Evolutionary conservation across 2,113 vertebrate species (phyloP).

Genomic region (Oncorhynchus nerka): DNA sequence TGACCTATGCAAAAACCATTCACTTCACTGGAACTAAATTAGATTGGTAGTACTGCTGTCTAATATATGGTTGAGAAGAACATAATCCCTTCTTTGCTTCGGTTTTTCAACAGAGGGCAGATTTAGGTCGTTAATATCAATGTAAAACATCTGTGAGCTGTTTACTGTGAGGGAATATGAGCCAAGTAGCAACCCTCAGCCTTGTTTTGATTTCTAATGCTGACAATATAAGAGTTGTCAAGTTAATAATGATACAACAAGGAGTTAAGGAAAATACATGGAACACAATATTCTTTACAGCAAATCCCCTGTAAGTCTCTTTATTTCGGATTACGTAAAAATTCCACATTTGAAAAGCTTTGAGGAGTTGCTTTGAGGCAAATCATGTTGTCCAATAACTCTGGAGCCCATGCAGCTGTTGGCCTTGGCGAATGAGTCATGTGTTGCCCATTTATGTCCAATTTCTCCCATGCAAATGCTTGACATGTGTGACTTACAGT

Average conservation of each 20-base stretch:
- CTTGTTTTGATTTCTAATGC: slow-evolving; percentile 67
- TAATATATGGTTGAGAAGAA: slow-evolving; percentile 65
- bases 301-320: slow-evolving; percentile 58
- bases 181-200: slow-evolving; percentile 55
- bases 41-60: slow-evolving; percentile 60
- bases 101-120: slow-evolving; percentile 61
- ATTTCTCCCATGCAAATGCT: slow-evolving; percentile 68
- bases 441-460: slow-evolving; percentile 68
- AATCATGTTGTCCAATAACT: slow-evolving; percentile 71
- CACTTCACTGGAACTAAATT: slow-evolving; percentile 65
- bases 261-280: slow-evolving; percentile 42
- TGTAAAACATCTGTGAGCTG: slow-evolving; percentile 72
- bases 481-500: slow-evolving; percentile 66
- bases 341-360: slow-evolving; percentile 65
- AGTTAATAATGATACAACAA: slow-evolving; percentile 38
- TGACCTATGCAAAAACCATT: slow-evolving; percentile 69
- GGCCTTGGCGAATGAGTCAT: slow-evolving; percentile 61
- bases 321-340: slow-evolving; percentile 62
- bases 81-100: slow-evolving; percentile 57
- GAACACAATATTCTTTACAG: slow-evolving; percentile 13
- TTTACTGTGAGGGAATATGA: slow-evolving; percentile 55
- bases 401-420: slow-evolving; percentile 66
- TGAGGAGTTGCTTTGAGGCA: slow-evolving; percentile 59
- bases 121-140: slow-evolving; percentile 72
- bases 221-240: slow-evolving; percentile 65